Base-by-base conservation (phyloP, 2,888 invertebrate species). In the Acrobasis consociella region DNA sequence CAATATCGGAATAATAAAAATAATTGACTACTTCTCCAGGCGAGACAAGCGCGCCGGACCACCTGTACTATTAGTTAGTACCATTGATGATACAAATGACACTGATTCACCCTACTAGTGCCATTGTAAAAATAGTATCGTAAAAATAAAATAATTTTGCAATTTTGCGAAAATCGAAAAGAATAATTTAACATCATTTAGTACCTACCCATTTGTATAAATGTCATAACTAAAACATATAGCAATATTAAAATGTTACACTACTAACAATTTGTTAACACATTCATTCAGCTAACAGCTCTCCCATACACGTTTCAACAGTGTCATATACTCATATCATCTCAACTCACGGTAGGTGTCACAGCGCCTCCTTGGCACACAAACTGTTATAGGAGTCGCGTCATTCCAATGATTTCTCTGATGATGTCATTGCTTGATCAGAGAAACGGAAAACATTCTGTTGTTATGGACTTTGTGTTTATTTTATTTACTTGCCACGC, bases 351-450 rank as follows among this genome's bases (percentile, higher is more conserved):
- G 31, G 46, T n/a, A 46, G 46, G 46, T 42, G 13, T 42, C 42
- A 42, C 46, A 46, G 13, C n/a, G 5, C 46, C 11, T 46, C 46
- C 46, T 46, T 46, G 46, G 46, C 46, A 46, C 46, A 46, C 46
- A 46, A 46, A 46, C 46, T 46, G 1, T n/a, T 46, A 46, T 46
- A 46, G 13, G 46, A 1, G 3, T 13, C n/a, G n/a, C 46, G 46
- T 46, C 11, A 46, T 46, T 46, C n/a, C 46, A 46, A 46, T 46
- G 46, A 46, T 46, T 46, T 46, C 46, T 58, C 52, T 50, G 31
- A n/a, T 46, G 46, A 46, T 46, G 46, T 46, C 46, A 46, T 46
- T 11, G 46, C 13, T 46, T 46, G 13, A 46, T 46, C 46, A 46
- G n/a, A 46, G 52, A 11, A 52, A 51, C 51, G 52, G 10, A 22